Evolutionary conservation across 2,113 vertebrate genomes (phyloP), one percentile per base, ranked within the genome.

Genomic region (Oxyruncus cristatus): DNA sequence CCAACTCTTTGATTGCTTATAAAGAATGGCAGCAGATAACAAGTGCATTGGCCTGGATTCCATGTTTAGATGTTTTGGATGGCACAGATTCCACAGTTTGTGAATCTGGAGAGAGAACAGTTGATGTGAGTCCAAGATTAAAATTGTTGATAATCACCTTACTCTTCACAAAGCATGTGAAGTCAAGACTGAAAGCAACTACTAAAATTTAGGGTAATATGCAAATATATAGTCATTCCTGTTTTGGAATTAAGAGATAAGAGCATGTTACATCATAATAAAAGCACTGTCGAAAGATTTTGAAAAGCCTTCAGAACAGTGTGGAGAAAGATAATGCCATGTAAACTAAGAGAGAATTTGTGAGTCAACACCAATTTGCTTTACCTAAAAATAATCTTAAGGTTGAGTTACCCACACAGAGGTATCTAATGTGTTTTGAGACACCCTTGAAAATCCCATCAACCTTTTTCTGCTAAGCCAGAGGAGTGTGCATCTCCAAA

Each of bases 131-230:
- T 52, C 66, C 85, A 93, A 89, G 53, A 85, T 0, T 67, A 66
- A 93, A 88, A 85, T 78, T 72, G 56, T 52, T 89, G 52, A 82
- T 91, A 85, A 89, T 96, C 52, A 87, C 41, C 61, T 89, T 85
- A 78, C 75, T 92, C 47, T 89, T 47, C 47, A 61, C 61, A 92
- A 89, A 85, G 37, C 52, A 47, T 68, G 65, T 55, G 56, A 81
- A 58, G n/a, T 33, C 32, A 65, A 80, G 46, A 79, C 33, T 73
- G 65, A 93, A 89, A 77, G 27, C 42, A 88, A 24, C 65, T 75
- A 67, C 47, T 59, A 62, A 85, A 89, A 81, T 58, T n/a, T 74
- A 58, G 32, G 32, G 22, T 50, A 74, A 80, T 50, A 52, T 42
- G 68, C 5, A 89, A 81, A 83, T 86, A 62, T 56, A 2, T 21